phyloP scores from a whole-genome alignment of 2,113 vertebrate species.

The Melanerpes aurifrons region DNA sequence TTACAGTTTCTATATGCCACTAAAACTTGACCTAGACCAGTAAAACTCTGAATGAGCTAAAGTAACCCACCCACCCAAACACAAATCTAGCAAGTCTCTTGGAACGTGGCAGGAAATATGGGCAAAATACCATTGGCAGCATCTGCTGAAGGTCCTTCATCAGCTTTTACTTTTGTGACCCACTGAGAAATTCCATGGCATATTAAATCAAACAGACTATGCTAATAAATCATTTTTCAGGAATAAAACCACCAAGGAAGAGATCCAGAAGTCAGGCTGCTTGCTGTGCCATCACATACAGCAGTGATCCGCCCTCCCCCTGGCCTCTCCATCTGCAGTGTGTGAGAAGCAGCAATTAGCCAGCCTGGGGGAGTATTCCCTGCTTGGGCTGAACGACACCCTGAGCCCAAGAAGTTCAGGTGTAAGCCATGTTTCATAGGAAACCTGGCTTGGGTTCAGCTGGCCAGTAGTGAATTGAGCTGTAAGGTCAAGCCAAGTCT shows the following conservation, averaged over 20 bases:
- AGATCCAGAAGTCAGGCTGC: constrained; percentile 4
- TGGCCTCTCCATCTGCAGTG: constrained; percentile 16
- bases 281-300: background rate
- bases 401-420: background rate
- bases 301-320: background rate
- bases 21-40: constrained; percentile 21
- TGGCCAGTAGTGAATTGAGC: background rate
- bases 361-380: background rate
- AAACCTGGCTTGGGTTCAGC: background rate
- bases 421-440: background rate
- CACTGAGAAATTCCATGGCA: rapidly evolving
- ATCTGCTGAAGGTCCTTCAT: background rate
- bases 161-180: background rate
- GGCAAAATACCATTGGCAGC: background rate
- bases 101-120: background rate
- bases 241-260: background rate
- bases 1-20: background rate
- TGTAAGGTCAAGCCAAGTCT: background rate
- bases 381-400: background rate
- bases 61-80: background rate
- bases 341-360: background rate
- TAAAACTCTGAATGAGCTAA: constrained; percentile 9
- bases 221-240: constrained; percentile 13
- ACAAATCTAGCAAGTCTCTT: background rate
- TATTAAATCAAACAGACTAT: background rate